Evolutionary conservation across 2,797 vertebrate genomes (phyloP), one percentile per base, ranked within the genome.

Genomic region (Cuniculus paca): DNA sequence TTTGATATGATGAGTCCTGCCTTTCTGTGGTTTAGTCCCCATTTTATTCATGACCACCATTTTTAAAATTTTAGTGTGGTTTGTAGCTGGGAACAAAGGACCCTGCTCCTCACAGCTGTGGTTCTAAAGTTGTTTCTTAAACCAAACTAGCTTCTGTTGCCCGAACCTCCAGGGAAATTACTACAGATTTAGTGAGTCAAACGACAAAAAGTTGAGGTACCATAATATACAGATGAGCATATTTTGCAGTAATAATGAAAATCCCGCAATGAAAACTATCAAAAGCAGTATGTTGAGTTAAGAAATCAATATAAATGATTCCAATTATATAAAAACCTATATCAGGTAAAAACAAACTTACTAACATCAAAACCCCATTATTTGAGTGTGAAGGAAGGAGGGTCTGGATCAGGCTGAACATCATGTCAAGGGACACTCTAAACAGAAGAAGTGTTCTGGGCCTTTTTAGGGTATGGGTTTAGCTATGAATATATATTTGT

Each of bases 401-500:
- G 10, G 7, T 8, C 17, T 54, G 50, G 22, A 68, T 90, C 16
- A 61, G 9, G 36, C 2, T 54, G 26, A 68, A 45, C 6, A 70
- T 48, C 8, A 16, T 17, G 54, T 26, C 16, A 58, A 31, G 45
- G 4, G 45, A 87, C 26, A 56, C 1, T 6, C 0, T 14, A 12
- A 4, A 34, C 48, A 10, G 9, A 93, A 74, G 28, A 17, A 54
- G 77, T 56, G 2, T 60, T 89, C 39, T 68, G 5, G 36, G 31
- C 10, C 42, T 92, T 77, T 8, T 60, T n/a, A 31, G 31, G 5
- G 4, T 14, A 2, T 45, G 22, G 17, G 8, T 88, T 77, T 92
- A 94, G 31, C 9, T 54, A 54, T 70, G 65, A 89, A 39, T 63
- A 24, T 36, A 26, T 75, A 16, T 83, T 96, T 95, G 26, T 86